Evolutionary conservation across 35 echinoderm and acorn worm genomes (phyloP).

Genomic region (Hemicentrotus pulcherrimus): DNA sequence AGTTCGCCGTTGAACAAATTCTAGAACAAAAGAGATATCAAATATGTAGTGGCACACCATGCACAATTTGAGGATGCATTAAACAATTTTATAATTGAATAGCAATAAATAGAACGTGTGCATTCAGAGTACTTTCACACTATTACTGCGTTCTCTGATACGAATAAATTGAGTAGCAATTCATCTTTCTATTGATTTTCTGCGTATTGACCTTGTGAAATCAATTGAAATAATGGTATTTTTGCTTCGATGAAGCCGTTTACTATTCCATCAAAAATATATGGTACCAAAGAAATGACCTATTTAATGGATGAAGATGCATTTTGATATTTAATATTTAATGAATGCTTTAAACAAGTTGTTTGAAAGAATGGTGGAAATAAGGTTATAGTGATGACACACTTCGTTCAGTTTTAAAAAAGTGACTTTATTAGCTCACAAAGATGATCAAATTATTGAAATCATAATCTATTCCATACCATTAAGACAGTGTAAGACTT

Average conservation of each 20-base stretch:
- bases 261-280: neutral
- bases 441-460: neutral
- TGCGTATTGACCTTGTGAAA: neutral
- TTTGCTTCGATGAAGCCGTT: neutral
- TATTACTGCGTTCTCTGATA: neutral
- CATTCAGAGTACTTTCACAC: neutral
- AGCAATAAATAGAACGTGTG: neutral
- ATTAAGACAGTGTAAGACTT: too few relatives aligned
- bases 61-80: neutral
- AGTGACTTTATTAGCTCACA: neutral
- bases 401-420: neutral
- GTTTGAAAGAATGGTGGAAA: neutral
- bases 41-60: neutral
- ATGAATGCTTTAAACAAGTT: neutral
- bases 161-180: neutral
- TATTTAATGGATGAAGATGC: neutral
- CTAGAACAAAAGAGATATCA: neutral
- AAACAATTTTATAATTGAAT: neutral
- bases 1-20: too few relatives aligned
- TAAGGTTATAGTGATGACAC: neutral
- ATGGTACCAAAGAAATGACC: neutral
- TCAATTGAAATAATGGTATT: conserved; percentile 5
- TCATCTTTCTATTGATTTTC: neutral
- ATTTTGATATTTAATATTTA: neutral
- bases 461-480: too few relatives aligned